These are phyloP conservation scores for Apis dorsata DNA, from an alignment of 1,140 invertebrate genomes.

Conservation along the genomic window DNA sequence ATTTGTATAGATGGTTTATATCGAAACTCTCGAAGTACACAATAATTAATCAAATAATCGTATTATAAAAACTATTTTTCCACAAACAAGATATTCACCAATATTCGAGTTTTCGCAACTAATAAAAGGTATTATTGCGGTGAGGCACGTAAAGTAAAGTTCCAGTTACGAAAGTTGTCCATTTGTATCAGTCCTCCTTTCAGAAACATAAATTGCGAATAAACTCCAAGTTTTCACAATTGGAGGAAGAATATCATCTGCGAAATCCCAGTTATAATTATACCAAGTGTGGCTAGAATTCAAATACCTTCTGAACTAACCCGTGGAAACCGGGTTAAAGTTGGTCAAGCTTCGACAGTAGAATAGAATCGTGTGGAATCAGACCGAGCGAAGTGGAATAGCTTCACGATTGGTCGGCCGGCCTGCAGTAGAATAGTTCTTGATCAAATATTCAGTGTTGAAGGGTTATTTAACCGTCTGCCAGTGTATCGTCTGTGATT, in stretches of 20 bases:
- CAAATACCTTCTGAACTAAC: neutral
- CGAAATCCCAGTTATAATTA: neutral
- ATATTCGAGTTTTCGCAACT: no score
- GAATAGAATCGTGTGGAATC: neutral
- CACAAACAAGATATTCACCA: no score
- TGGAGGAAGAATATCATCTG: neutral
- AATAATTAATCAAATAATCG: no score
- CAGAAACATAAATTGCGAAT: no score
- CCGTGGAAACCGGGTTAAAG: neutral
- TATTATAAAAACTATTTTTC: no score
- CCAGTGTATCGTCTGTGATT: neutral
- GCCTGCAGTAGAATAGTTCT: neutral
- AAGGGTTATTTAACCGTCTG: neutral
- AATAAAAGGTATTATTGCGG: no score
- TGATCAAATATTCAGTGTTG: neutral
- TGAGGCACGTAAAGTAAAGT: no score
- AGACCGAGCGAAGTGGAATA: neutral
- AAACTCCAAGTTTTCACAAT: no score
- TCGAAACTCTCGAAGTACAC: no score
- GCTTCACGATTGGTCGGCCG: neutral
- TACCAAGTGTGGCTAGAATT: neutral
- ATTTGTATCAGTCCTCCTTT: no score
- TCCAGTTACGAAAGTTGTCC: no score
- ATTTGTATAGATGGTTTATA: no score
- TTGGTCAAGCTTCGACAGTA: neutral